Evolutionary conservation across 2,888 invertebrate species (phyloP).

Genomic region (Agriopis leucophaearia): DNA sequence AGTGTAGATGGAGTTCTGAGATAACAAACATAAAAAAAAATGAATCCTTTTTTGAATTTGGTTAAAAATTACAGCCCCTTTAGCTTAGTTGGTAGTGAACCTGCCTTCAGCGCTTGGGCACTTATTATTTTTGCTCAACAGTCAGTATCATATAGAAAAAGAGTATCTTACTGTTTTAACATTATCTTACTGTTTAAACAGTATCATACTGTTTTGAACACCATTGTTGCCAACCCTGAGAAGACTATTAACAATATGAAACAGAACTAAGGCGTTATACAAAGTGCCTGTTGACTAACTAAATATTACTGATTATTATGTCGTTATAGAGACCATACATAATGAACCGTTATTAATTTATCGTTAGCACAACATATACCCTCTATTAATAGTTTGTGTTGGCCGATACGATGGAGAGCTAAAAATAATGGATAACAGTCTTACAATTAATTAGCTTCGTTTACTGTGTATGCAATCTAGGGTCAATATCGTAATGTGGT

Average conservation of each 20-base stretch:
- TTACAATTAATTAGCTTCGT: neutral
- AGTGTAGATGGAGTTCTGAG: too few relatives aligned
- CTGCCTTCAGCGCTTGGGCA: too few relatives aligned
- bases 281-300: slow-evolving; percentile 43
- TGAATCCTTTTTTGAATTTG: too few relatives aligned
- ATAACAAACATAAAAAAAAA: too few relatives aligned
- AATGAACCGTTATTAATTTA: slow-evolving; percentile 23
- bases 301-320: slow-evolving; percentile 33
- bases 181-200: neutral
- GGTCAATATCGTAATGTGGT: slow-evolving; percentile 11
- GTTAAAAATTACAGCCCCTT: too few relatives aligned
- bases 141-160: too few relatives aligned
- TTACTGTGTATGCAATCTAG: slow-evolving; percentile 5
- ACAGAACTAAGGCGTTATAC: neutral
- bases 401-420: slow-evolving; percentile 19
- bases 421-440: slow-evolving; percentile 18
- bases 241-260: too few relatives aligned
- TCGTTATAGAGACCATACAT: slow-evolving; percentile 7
- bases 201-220: neutral
- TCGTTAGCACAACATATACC: slow-evolving; percentile 21
- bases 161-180: too few relatives aligned
- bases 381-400: slow-evolving; percentile 19
- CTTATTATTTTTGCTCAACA: too few relatives aligned
- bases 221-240: too few relatives aligned
- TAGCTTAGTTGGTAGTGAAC: too few relatives aligned